A percentile compares a stretch with the other conserved stretches of the same genome.
phyloP scores from a whole-genome alignment of 2,113 vertebrate species.

The Odocoileus hemionus region DNA sequence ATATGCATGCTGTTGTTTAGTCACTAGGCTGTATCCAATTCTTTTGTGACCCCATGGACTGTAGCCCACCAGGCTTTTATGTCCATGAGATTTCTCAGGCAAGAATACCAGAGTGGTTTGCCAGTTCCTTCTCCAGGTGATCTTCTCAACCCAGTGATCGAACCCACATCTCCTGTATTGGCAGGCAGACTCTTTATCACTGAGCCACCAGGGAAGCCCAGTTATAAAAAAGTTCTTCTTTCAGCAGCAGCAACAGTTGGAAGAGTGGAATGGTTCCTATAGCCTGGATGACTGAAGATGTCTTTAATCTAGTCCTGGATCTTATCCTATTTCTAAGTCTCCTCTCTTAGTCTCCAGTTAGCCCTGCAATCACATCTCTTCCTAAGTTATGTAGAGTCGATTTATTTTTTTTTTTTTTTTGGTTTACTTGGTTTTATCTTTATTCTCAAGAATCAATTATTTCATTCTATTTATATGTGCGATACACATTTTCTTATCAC shows the following conservation, averaged over 20 bases:
- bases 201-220: neutral
- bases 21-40: neutral
- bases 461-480: neutral
- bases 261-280: neutral
- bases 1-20: neutral
- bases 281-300: neutral
- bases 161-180: neutral
- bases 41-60: neutral
- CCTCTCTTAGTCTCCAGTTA: neutral
- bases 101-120: neutral
- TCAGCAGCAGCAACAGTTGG: neutral
- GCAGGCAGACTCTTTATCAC: neutral
- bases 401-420: neutral
- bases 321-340: neutral
- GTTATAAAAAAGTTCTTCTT: neutral
- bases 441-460: neutral
- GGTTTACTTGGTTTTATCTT: neutral
- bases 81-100: neutral
- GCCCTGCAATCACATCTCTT: neutral
- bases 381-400: neutral
- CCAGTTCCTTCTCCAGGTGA: neutral
- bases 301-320: neutral
- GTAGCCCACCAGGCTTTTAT: neutral
- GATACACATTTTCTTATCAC: neutral
- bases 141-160: neutral